Evolutionary conservation across 2,113 vertebrate species (phyloP), one percentile per base, ranked within the genome.

Genomic region (Monopterus albus): DNA sequence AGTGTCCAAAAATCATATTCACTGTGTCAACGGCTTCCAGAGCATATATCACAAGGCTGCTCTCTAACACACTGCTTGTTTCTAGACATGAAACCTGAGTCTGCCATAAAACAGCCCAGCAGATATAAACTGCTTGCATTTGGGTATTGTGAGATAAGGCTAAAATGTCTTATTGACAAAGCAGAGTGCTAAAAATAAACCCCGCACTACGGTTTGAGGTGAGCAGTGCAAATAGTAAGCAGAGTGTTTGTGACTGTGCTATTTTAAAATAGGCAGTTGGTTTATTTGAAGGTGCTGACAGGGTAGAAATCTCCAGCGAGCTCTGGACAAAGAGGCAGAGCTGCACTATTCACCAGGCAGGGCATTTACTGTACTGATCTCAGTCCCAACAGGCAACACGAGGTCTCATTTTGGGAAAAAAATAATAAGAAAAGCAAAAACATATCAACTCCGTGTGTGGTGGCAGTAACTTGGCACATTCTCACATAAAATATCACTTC

Each of bases 111-210:
- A 20, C 50, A 46, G 6, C 15, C 25, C 49, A 25, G 29, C 64
- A 80, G 42, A 53, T 45, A 65, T 66, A 81, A 81, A 73, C 61
- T 26, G 72, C 69, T 72, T 78, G n/a, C 62, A 70, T 84, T 60
- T 52, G 53, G 43, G 45, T 39, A 84, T 61, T 58, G 39, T 36
- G 66, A 83, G 79, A 87, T 80, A 83, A 83, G 61, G 29, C 67
- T 62, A 36, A 55, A 58, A 64, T 55, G 60, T 57, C 15, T 57
- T 81, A 77, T 74, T 82, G 81, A 82, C 67, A 52, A 55, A 62
- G 28, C 43, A 40, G 0, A 17, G 36, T 0, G 45, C 55, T 81
- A 86, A 60, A 85, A 85, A 83, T 79, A 85, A 83, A 70, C 60
- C 31, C 15, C 25, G 71, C 46, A 58, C 29, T 78, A 49, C 40